phyloP scores from a whole-genome alignment of 2,113 vertebrate genomes.

The Lagenorhynchus albirostris region DNA sequence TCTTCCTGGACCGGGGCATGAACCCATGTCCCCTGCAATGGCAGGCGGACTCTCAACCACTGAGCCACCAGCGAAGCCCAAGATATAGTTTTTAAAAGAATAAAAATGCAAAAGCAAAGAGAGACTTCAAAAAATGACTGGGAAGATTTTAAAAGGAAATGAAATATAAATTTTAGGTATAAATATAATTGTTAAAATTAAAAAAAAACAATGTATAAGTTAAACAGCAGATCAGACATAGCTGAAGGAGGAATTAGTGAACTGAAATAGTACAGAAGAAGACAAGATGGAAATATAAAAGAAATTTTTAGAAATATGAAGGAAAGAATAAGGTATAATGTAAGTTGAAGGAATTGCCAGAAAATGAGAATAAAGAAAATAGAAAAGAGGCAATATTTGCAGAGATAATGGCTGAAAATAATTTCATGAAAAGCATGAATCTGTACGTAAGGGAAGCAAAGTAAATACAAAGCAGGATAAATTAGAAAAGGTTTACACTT shows the following conservation, averaged over 20 bases:
- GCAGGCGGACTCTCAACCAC: no score
- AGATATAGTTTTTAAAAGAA: background rate
- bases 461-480: background rate
- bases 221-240: background rate
- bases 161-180: background rate
- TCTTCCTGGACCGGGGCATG: no score
- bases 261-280: background rate
- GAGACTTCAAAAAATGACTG: background rate
- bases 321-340: background rate
- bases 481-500: background rate
- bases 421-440: background rate
- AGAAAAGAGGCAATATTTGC: background rate
- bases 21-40: no score
- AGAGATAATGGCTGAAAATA: background rate
- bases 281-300: background rate
- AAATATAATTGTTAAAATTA: background rate
- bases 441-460: background rate
- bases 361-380: background rate
- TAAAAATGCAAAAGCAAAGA: background rate
- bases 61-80: no score
- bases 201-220: background rate
- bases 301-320: background rate
- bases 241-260: background rate
- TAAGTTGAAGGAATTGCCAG: background rate
- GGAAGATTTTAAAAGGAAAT: background rate